These are phyloP conservation scores for Ylistrum balloti DNA, from an alignment of 1,140 invertebrate genomes.

Conservation along the genomic window DNA sequence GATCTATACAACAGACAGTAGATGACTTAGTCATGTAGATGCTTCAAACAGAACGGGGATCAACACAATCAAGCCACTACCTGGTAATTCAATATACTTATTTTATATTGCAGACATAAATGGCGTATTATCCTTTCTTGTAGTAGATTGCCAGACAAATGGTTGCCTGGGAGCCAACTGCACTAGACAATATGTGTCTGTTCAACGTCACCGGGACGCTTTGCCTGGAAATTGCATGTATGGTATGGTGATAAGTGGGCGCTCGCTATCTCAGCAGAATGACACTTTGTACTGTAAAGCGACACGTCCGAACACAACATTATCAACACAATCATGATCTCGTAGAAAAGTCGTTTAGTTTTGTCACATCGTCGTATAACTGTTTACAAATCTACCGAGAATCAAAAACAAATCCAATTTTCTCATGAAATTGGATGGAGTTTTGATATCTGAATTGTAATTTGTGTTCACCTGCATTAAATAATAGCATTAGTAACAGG, in stretches of 20 bases:
- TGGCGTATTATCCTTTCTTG: neutral
- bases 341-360: neutral
- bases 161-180: too few relatives aligned
- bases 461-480: neutral
- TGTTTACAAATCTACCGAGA: slow-evolving; percentile 28
- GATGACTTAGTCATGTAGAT: neutral
- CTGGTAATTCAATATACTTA: slow-evolving; percentile 6
- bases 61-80: neutral
- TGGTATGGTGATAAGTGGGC: neutral
- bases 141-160: neutral
- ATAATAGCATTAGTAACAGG: slow-evolving; percentile 15
- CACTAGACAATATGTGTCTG: neutral
- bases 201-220: slow-evolving; percentile 8
- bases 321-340: neutral
- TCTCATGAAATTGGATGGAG: slow-evolving; percentile 33
- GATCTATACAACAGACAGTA: neutral
- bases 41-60: neutral
- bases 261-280: slow-evolving; percentile 15
- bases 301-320: neutral
- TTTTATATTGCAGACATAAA: neutral
- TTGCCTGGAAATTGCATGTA: neutral
- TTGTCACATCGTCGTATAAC: neutral
- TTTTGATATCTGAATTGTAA: slow-evolving; percentile 40
- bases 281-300: neutral
- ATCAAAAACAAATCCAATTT: slow-evolving; percentile 33